These are phyloP conservation scores for Tyrophagus putrescentiae DNA, from an alignment of 1,140 invertebrate genomes.

Conservation along the genomic window DNA sequence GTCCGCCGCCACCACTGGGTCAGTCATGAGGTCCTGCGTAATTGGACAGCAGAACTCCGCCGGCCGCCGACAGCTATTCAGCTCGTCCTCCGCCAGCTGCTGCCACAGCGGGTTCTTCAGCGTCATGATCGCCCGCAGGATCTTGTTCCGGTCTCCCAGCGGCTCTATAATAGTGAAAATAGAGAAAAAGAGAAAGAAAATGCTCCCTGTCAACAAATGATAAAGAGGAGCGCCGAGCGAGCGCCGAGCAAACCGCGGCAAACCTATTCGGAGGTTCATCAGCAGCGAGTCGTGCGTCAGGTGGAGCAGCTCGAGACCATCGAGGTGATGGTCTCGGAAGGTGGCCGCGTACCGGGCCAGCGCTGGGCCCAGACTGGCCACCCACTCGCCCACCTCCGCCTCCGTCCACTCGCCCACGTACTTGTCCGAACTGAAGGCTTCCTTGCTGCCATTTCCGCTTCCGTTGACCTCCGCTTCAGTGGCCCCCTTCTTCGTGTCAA, in stretches of 20 bases:
- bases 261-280: constrained; percentile 40
- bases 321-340: constrained; percentile 39
- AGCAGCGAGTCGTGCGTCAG: constrained; percentile 41
- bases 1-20: constrained; percentile 57
- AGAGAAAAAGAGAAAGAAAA: constrained; percentile 25
- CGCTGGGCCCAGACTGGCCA: constrained; percentile 41
- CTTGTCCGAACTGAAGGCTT: constrained; percentile 28
- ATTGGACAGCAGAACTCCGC: constrained; percentile 63
- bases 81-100: constrained; percentile 21
- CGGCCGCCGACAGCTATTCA: constrained; percentile 25
- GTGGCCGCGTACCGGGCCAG: constrained; percentile 38
- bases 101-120: constrained; percentile 29
- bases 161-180: constrained; percentile 28
- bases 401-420: constrained; percentile 40
- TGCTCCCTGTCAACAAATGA: not conserved
- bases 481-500: constrained; percentile 15
- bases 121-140: constrained; percentile 30
- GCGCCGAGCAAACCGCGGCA: constrained; percentile 23
- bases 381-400: constrained; percentile 46
- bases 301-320: constrained; percentile 44
- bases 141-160: constrained; percentile 36
- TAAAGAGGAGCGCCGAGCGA: not conserved
- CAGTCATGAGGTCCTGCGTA: constrained; percentile 59
- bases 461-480: constrained; percentile 34
- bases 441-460: constrained; percentile 26